Conservation (phyloP, 1,140 invertebrate genomes). For the Parapsyche elsis region DNA sequence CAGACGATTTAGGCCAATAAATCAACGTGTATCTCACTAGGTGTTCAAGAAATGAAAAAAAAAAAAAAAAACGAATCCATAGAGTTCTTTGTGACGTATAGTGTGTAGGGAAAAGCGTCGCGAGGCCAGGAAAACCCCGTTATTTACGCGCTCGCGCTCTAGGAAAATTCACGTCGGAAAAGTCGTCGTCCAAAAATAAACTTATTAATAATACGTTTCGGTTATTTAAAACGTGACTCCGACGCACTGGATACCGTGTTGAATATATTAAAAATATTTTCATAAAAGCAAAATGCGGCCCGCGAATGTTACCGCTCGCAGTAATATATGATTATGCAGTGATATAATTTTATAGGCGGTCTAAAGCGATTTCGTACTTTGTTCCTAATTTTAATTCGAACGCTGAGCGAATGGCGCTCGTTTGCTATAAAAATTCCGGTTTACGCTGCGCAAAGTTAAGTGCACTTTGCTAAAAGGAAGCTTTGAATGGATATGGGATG, state of each 20-base stretch:
- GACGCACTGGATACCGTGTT: not conserved
- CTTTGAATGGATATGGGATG: not conserved
- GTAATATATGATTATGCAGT: too few species aligned
- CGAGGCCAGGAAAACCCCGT: not conserved
- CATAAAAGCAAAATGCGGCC: too few species aligned
- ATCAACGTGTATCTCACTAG: conserved; percentile 14
- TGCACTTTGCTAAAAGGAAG: not conserved
- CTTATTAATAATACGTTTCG: conserved; percentile 12
- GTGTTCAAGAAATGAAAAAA: conserved; percentile 11
- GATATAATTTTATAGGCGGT: too few species aligned
- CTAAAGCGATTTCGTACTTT: too few species aligned
- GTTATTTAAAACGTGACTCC: not conserved
- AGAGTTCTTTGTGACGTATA: not conserved
- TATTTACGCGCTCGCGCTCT: not conserved
- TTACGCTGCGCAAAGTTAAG: not conserved
- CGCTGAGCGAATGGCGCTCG: not conserved
- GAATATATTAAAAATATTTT: too few species aligned
- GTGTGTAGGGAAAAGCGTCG: not conserved
- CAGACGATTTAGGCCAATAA: conserved; percentile 8
- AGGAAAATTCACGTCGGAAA: not conserved
- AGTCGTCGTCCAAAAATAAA: not conserved
- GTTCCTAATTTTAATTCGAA: too few species aligned
- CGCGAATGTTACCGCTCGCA: too few species aligned
- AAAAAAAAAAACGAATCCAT: not conserved
- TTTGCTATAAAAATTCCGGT: not conserved